Evolutionary conservation across 2,113 vertebrate species (phyloP).

Genomic region (Bujurquina vittata): DNA sequence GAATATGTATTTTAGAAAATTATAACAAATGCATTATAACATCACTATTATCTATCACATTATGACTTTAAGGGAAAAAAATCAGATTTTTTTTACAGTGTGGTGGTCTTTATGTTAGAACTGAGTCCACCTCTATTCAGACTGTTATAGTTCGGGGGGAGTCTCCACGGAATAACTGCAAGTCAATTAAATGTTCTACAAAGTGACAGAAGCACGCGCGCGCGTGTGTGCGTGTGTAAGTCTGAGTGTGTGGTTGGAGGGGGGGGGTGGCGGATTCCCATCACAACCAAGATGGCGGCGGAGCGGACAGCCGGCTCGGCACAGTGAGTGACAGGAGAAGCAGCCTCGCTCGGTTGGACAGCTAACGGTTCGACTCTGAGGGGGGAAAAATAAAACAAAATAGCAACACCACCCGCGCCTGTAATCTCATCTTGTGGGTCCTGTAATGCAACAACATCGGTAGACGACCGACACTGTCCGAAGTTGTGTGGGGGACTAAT

Average conservation of each 20-base stretch:
- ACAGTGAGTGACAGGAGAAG: conserved; percentile 48
- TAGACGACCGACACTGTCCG: conserved; percentile 35
- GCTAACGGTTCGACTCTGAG: background rate
- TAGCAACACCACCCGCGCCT: background rate
- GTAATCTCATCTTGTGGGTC: background rate
- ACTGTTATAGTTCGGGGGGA: background rate
- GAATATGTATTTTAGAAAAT: too few relatives aligned
- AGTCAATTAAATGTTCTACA: conserved; percentile 5
- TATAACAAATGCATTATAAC: too few relatives aligned
- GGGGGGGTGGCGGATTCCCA: conserved; percentile 46
- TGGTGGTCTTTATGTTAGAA: background rate
- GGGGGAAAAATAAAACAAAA: background rate
- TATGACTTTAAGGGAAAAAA: too few relatives aligned
- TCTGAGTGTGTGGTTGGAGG: background rate
- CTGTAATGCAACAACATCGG: conserved; percentile 27
- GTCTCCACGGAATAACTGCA: background rate
- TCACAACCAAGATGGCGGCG: conserved; percentile 76
- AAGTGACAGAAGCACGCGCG: background rate
- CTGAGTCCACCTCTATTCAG: background rate
- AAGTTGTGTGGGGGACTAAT: conserved; percentile 49
- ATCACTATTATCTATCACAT: too few relatives aligned
- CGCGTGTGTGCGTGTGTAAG: background rate
- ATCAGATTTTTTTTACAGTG: background rate
- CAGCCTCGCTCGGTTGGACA: conserved; percentile 5
- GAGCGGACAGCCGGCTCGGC: conserved; percentile 63